phyloP scores from a whole-genome alignment of 1,140 invertebrate species.

The Onthophagus taurus region DNA sequence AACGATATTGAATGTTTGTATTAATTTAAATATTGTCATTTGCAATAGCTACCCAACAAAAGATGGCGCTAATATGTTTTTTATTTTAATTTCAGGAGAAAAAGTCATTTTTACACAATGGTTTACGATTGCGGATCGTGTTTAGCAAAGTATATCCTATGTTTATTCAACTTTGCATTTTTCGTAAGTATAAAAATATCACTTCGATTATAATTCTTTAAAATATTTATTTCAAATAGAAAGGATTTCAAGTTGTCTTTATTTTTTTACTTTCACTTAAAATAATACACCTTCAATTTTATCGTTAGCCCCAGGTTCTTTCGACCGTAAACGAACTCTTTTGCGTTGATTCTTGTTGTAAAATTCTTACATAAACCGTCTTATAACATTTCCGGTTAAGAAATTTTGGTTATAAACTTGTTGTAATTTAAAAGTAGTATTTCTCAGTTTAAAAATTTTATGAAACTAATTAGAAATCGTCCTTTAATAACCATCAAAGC shows the following conservation, averaged over 20 bases:
- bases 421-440: not conserved
- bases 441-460: not conserved
- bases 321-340: too few relatives aligned
- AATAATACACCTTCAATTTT: not conserved
- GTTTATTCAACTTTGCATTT: slow-evolving; percentile 66
- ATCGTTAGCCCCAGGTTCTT: not conserved
- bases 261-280: not conserved
- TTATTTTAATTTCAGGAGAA: slow-evolving; percentile 8
- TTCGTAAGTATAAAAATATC: slow-evolving; percentile 59
- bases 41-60: too few relatives aligned
- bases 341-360: too few relatives aligned
- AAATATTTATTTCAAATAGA: not conserved
- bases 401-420: not conserved
- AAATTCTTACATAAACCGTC: not conserved
- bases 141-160: slow-evolving; percentile 63
- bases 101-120: slow-evolving; percentile 27
- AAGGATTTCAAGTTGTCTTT: too few relatives aligned
- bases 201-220: slow-evolving; percentile 8
- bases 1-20: not conserved
- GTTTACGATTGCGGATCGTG: slow-evolving; percentile 47
- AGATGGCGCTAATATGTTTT: too few relatives aligned
- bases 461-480: too few relatives aligned
- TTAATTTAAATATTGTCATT: slow-evolving; percentile 2
- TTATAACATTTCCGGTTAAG: not conserved
- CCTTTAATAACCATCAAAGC: too few relatives aligned